These are phyloP conservation scores for Drosophila incognita DNA, from an alignment of 2,888 invertebrate species.

Conservation along the genomic window DNA sequence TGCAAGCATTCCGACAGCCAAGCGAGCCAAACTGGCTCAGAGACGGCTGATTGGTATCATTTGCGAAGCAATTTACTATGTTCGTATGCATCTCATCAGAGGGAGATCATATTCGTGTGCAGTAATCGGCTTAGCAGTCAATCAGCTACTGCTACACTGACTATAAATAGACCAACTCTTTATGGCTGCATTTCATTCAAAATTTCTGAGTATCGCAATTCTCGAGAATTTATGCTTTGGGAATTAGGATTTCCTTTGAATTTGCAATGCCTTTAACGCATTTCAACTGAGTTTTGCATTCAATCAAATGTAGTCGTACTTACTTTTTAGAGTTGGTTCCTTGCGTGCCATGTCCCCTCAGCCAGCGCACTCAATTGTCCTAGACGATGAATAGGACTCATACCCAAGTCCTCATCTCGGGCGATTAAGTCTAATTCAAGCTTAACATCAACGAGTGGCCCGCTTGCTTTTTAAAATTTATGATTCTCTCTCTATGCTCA, in stretches of 20 bases:
- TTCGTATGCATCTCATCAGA: neutral
- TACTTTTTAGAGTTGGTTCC: neutral
- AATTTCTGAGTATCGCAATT: neutral
- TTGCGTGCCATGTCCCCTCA: neutral
- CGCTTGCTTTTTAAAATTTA: slow-evolving; percentile 65
- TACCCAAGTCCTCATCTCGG: slow-evolving; percentile 20
- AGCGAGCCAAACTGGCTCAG: slow-evolving; percentile 14
- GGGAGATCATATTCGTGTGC: neutral
- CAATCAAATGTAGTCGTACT: neutral
- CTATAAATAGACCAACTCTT: neutral
- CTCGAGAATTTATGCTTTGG: neutral
- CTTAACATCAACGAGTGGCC: slow-evolving; percentile 25
- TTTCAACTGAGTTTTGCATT: neutral
- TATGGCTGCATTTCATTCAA: neutral
- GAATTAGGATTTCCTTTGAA: neutral
- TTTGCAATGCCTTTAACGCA: neutral
- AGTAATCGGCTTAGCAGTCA: neutral
- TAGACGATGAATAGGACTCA: slow-evolving; percentile 8
- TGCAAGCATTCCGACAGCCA: slow-evolving; percentile 55
- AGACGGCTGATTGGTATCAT: neutral
- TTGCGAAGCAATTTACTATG: neutral
- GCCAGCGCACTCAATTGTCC: slow-evolving; percentile 10
- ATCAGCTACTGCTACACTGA: neutral
- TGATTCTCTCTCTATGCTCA: slow-evolving; percentile 33
- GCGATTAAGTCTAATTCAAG: slow-evolving; percentile 53